phyloP scores from a whole-genome alignment of 2,888 invertebrate species.

The Drosophila macrospina region DNA sequence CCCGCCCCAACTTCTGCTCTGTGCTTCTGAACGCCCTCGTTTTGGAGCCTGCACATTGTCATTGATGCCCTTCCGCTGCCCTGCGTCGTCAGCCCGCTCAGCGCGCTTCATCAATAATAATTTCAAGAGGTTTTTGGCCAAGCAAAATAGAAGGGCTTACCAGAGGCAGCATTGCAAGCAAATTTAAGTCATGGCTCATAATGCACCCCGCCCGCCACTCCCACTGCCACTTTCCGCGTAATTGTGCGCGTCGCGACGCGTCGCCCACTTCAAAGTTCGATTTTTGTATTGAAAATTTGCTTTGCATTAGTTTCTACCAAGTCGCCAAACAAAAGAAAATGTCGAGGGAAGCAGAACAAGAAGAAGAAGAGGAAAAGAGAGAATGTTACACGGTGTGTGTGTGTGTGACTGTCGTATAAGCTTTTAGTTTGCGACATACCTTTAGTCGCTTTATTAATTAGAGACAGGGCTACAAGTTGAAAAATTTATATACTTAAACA shows the following conservation, averaged over 20 bases:
- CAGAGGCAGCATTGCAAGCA: slow-evolving; percentile 19
- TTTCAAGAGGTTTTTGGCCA: slow-evolving; percentile 71
- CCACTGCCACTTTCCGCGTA: slow-evolving; percentile 4
- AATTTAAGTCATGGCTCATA: slow-evolving; percentile 17
- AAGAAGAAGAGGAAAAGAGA: neutral
- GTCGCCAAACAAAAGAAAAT: slow-evolving; percentile 12
- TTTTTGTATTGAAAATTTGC: slow-evolving; percentile 76
- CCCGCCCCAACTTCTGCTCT: neutral
- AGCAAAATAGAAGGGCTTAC: slow-evolving; percentile 62
- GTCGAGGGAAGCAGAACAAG: neutral
- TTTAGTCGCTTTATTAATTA: slow-evolving; percentile 36
- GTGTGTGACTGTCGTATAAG: neutral
- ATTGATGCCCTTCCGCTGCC: neutral
- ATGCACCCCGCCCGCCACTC: neutral
- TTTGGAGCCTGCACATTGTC: slow-evolving; percentile 17
- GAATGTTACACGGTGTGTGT: neutral
- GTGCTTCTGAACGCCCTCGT: slow-evolving; percentile 35
- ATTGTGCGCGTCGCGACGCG: slow-evolving; percentile 46
- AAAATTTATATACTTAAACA: neutral
- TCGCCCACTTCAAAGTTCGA: slow-evolving; percentile 74
- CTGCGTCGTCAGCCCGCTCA: neutral
- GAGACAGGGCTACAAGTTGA: slow-evolving; percentile 17
- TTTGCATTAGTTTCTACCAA: slow-evolving; percentile 61
- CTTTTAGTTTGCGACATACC: slow-evolving; percentile 15
- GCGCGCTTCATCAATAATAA: slow-evolving; percentile 70